A percentile compares a stretch with the other conserved stretches of the same genome.
Conservation (phyloP, 2,113 vertebrate genomes). For the Octodon degus region DNA sequence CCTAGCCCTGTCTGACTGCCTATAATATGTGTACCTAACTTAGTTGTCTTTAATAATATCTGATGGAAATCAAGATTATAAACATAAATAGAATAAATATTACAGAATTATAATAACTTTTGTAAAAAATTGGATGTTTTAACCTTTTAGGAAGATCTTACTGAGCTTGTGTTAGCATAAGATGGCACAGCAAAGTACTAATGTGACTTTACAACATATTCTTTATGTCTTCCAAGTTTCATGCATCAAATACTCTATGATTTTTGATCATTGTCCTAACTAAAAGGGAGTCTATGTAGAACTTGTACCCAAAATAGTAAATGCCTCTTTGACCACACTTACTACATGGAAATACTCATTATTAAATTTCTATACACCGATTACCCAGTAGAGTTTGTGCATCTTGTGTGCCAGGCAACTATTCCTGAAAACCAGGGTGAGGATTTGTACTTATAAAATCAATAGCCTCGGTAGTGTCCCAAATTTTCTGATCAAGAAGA, state of each 20-base stretch:
- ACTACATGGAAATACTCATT: not conserved
- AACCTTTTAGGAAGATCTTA: conserved; percentile 38
- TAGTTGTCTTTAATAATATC: not conserved
- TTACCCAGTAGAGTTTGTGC: not conserved
- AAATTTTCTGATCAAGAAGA: no score
- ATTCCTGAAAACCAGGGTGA: not conserved
- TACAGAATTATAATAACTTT: conserved; percentile 19
- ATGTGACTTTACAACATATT: conserved; percentile 27
- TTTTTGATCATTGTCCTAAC: conserved; percentile 35
- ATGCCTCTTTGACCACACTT: not conserved
- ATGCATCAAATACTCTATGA: not conserved
- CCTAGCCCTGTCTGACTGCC: not conserved
- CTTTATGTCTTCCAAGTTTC: not conserved
- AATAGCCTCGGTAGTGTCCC: no score
- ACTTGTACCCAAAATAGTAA: not conserved
- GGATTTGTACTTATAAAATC: not conserved
- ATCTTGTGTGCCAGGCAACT: not conserved
- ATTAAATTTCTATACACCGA: not conserved
- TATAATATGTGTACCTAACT: not conserved
- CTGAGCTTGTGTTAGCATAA: conserved; percentile 21
- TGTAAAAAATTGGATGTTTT: conserved; percentile 30
- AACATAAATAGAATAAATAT: conserved; percentile 16
- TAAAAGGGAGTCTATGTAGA: not conserved
- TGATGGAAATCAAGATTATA: conserved; percentile 49
- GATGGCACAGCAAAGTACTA: conserved; percentile 1